phyloP scores from a whole-genome alignment of 2,888 invertebrate genomes.

The Nephrotoma guestfalica region DNA sequence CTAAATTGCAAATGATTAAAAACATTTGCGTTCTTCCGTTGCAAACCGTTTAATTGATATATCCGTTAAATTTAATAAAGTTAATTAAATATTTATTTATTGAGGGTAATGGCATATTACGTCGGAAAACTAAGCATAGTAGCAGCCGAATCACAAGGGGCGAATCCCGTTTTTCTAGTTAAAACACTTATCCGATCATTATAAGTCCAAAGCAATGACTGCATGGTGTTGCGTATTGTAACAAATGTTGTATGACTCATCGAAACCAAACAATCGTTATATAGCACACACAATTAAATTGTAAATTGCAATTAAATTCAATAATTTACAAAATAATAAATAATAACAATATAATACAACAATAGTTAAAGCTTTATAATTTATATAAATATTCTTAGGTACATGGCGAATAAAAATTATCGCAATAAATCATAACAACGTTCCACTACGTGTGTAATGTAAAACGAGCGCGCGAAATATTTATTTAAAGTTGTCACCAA shows the following conservation, averaged over 20 bases:
- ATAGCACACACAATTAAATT: not conserved
- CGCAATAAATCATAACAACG: not conserved
- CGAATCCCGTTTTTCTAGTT: not conserved
- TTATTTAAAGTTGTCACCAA: not conserved
- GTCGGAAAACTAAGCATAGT: no score
- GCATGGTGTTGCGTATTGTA: no score
- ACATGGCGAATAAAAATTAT: not conserved
- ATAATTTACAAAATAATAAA: not conserved
- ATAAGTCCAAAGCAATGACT: no score
- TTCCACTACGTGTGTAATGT: not conserved
- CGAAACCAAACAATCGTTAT: not conserved
- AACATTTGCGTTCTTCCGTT: no score
- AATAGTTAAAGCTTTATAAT: not conserved
- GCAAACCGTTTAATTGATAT: no score
- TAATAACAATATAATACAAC: not conserved
- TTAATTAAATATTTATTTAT: no score
- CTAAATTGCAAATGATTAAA: no score
- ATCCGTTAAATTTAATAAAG: no score
- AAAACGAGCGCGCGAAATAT: not conserved
- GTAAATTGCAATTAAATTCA: not conserved
- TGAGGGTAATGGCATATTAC: no score
- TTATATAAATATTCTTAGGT: not conserved
- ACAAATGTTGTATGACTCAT: not conserved
- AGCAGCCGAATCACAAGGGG: no score
- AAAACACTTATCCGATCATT: not conserved